Evolutionary conservation across 2,888 invertebrate species (phyloP), one percentile per base, ranked within the genome.

Genomic region (Suillia variegata): DNA sequence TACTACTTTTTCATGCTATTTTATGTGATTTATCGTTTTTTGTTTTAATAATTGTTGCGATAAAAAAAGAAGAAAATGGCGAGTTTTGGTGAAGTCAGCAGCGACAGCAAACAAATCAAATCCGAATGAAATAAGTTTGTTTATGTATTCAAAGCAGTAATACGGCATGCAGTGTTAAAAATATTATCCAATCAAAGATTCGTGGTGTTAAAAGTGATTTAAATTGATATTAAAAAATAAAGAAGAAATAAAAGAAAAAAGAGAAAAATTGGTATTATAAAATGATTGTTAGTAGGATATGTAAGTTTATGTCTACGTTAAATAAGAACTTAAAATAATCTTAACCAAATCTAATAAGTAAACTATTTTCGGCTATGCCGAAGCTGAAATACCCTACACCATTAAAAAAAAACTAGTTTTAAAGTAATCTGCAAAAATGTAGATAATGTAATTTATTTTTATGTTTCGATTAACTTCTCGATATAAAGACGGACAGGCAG

Each of bases 1-100:
- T 18, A 45, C 45, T 45, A 45, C 6, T 20, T 45, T 45, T 45
- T 45, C 45, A 45, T 45, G 45, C 45, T 45, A 45, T 18, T 18
- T 18, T 3, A 5, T 20, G 56, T 21, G 51, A 58, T 58, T 18
- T 47, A n/a, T 52, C 17, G 20, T 21, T 34, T n/a, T 51, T 50
- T 45, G 50, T 50, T 50, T 26, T 38, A 48, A 38, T 18, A 20
- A 22, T 31, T 51, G 22, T 48, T 56, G 42, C 38, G 38, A 12
- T n/a, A n/a, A n/a, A n/a, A n/a, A n/a, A n/a, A n/a, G n/a, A n/a
- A n/a, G n/a, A n/a, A n/a, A n/a, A n/a, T n/a, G n/a, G n/a, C n/a
- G n/a, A n/a, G n/a, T n/a, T 45, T 45, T 8, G 5, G 6, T 20
- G 20, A 45, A 45, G 3, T 18, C 18, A 18, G 45, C 45, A 45